phyloP scores from a whole-genome alignment of 2,888 invertebrate species.

The Cinara cedri region DNA sequence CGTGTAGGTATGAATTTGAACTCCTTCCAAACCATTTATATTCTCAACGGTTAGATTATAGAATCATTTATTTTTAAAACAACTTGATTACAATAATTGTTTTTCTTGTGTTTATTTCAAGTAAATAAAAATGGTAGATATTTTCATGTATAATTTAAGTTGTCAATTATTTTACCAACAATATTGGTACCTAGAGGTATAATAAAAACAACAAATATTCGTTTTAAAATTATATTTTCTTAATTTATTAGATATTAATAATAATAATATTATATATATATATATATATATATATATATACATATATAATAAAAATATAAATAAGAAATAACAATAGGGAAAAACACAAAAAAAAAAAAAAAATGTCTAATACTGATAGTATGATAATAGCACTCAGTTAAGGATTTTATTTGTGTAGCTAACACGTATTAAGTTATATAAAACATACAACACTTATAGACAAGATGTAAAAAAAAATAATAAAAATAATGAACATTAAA shows the following conservation, averaged over 20 bases:
- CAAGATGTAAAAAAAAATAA: slow-evolving; percentile 17
- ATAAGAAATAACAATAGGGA: slow-evolving; percentile 51
- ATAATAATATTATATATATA: slow-evolving; percentile 5
- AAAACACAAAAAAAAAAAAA: neutral
- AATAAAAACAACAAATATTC: slow-evolving; percentile 8
- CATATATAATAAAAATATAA: slow-evolving; percentile 25
- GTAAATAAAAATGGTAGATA: too few relatives aligned
- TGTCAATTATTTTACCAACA: too few relatives aligned
- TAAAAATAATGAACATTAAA: slow-evolving; percentile 6
- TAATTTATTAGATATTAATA: slow-evolving; percentile 40
- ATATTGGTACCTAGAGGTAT: neutral
- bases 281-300: slow-evolving; percentile 35
- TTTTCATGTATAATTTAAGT: too few relatives aligned
- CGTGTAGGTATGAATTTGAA: too few relatives aligned
- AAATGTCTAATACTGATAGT: slow-evolving; percentile 44
- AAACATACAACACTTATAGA: slow-evolving; percentile 25
- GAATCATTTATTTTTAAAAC: too few relatives aligned
- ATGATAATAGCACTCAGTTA: slow-evolving; percentile 39
- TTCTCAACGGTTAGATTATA: too few relatives aligned
- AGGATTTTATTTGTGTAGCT: slow-evolving; percentile 18
- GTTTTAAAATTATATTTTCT: slow-evolving; percentile 15
- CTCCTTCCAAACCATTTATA: too few relatives aligned
- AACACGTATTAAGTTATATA: slow-evolving; percentile 8
- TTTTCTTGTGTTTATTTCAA: too few relatives aligned
- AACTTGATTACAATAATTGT: too few relatives aligned